phyloP scores from a whole-genome alignment of 2,113 vertebrate genomes.

The Labeo rohita region DNA sequence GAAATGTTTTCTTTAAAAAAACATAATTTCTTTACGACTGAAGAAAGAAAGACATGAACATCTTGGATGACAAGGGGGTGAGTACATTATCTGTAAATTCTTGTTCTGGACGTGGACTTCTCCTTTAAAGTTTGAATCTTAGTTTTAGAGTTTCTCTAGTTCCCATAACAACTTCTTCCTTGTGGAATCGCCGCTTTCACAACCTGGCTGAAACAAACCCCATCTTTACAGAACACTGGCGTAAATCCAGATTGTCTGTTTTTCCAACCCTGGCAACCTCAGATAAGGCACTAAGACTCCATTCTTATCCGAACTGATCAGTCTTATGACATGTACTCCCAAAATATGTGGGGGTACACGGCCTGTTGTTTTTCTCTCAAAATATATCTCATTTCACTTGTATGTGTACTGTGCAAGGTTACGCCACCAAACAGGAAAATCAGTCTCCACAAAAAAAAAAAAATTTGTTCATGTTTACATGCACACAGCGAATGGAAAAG shows the following conservation, averaged over 20 bases:
- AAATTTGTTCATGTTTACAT: not conserved
- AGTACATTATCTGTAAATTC: too few species aligned
- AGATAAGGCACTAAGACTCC: slow-evolving; percentile 13
- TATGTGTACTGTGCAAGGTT: not conserved
- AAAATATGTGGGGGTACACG: slow-evolving; percentile 9
- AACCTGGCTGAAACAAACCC: slow-evolving; percentile 11
- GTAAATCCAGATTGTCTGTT: slow-evolving; percentile 38
- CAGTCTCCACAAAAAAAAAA: not conserved
- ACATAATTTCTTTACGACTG: too few species aligned
- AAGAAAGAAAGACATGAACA: too few species aligned
- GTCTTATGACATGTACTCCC: not conserved
- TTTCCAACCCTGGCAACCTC: slow-evolving; percentile 3
- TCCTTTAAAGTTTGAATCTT: not conserved
- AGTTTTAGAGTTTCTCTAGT: not conserved
- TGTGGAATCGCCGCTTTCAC: slow-evolving; percentile 58
- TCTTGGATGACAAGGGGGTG: too few species aligned
- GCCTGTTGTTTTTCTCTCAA: not conserved
- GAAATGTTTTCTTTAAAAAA: too few species aligned
- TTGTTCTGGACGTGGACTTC: too few species aligned
- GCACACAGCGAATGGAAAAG: not conserved
- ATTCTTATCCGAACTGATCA: not conserved
- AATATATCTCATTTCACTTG: slow-evolving; percentile 5
- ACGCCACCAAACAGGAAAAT: not conserved
- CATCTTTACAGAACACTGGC: slow-evolving; percentile 24
- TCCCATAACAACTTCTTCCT: slow-evolving; percentile 5